phyloP scores from a whole-genome alignment of 30 jellyfish, hydroid and myxozoan species.

The Cassiopea xamachana region DNA sequence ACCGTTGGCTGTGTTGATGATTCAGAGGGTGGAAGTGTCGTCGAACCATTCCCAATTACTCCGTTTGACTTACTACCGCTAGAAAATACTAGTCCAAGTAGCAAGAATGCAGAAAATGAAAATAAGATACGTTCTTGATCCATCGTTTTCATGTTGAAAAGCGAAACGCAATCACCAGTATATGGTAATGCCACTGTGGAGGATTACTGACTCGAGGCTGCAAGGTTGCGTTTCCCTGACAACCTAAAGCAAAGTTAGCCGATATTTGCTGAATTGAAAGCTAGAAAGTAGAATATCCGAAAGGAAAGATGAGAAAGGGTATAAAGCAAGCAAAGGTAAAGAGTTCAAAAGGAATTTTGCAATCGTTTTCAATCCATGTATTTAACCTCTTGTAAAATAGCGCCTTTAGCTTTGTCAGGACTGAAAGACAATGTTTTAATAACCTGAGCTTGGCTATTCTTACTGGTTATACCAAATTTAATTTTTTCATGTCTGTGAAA shows the following conservation, averaged over 20 bases:
- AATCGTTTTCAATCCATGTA: too few relatives aligned
- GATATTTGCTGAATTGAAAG: background rate
- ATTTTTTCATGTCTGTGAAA: too few relatives aligned
- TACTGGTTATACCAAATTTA: background rate
- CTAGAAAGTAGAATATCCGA: background rate
- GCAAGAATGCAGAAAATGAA: background rate
- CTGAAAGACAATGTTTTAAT: too few relatives aligned
- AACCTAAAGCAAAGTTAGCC: background rate
- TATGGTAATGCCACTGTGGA: background rate
- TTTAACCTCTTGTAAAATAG: background rate
- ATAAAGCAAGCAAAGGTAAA: constrained; percentile 31
- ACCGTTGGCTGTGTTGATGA: background rate
- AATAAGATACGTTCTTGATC: background rate
- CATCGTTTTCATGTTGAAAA: background rate
- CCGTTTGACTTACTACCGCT: background rate
- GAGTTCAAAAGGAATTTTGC: too few relatives aligned
- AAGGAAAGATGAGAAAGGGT: constrained; percentile 18
- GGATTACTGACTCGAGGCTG: constrained; percentile 20
- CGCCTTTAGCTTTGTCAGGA: background rate
- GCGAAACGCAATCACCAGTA: background rate
- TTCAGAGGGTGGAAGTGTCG: background rate
- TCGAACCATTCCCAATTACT: constrained; percentile 2
- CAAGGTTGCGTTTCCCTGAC: background rate
- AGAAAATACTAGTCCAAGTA: background rate
- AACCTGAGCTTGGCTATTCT: background rate